These are phyloP conservation scores for Panzeria rudis DNA, from an alignment of 2,888 invertebrate genomes.

Conservation along the genomic window DNA sequence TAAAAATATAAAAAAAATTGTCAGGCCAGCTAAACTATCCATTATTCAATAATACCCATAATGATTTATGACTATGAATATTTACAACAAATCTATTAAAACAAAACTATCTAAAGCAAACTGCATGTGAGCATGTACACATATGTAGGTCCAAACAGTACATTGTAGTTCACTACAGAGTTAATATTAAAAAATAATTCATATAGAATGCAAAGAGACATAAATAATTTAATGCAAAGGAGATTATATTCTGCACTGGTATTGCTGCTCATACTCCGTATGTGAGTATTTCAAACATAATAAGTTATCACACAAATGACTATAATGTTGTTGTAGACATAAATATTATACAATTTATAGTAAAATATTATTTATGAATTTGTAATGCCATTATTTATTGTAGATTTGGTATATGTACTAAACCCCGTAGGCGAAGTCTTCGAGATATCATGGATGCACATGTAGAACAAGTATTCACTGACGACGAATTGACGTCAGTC, in stretches of 20 bases:
- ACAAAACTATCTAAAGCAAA: slow-evolving; percentile 45
- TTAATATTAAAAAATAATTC: slow-evolving; percentile 49
- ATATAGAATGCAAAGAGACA: slow-evolving; percentile 48
- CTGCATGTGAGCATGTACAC: background rate
- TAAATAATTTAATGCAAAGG: slow-evolving; percentile 57
- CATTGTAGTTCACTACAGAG: slow-evolving; percentile 35
- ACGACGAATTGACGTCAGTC: too few relatives aligned
- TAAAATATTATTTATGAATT: slow-evolving; percentile 73
- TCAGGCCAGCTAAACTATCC: slow-evolving; percentile 31
- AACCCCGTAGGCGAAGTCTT: too few relatives aligned
- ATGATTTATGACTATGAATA: slow-evolving; percentile 66
- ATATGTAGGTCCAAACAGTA: background rate
- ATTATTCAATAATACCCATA: slow-evolving; percentile 69
- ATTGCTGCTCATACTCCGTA: slow-evolving; percentile 20
- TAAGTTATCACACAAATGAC: slow-evolving; percentile 72
- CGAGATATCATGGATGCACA: too few relatives aligned
- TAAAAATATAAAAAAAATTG: slow-evolving; percentile 41
- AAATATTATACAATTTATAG: slow-evolving; percentile 73
- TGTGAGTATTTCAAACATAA: slow-evolving; percentile 65
- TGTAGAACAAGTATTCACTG: too few relatives aligned
- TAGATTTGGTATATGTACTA: slow-evolving; percentile 32
- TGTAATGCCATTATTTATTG: slow-evolving; percentile 72
- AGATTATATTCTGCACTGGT: slow-evolving; percentile 19
- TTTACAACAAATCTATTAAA: slow-evolving; percentile 72
- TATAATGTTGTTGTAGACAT: slow-evolving; percentile 72